Base-by-base conservation (phyloP, 30 jellyfish, hydroid and myxozoan species). In the Rhopilema esculentum region DNA sequence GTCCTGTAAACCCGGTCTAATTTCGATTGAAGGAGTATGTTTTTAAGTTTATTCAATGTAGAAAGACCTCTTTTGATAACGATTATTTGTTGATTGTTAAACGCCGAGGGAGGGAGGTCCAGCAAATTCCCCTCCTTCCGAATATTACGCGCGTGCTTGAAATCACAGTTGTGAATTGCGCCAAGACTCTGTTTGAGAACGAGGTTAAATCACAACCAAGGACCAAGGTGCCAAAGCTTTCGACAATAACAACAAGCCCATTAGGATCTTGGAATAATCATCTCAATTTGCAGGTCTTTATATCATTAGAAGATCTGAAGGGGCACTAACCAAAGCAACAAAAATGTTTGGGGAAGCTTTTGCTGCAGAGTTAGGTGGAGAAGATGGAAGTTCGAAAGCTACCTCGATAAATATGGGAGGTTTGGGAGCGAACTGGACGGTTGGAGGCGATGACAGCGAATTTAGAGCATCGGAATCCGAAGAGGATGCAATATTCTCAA, bases 301-400 rank as follows among this genome's bases (percentile, higher is more conserved):
- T n/a, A n/a, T n/a, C n/a, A n/a, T n/a, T n/a, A n/a, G n/a, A n/a
- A n/a, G n/a, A n/a, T 16, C 77, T 18, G 12, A n/a, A n/a, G n/a
- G n/a, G n/a, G n/a, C n/a, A n/a, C n/a, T n/a, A n/a, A n/a, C n/a
- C n/a, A 25, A 29, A 69, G 80, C 1, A 23, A 48, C 20, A 74
- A 68, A 16, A 40, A 84, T 84, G 93, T 84, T 72, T 53, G 93
- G 93, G 32, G 93, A 84, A 62, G 93, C 93, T 4, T 84, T 84
- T 84, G 93, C 87, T 33, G 93, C 93, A 8, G 93, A 84, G 68
- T 52, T 84, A 24, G 83, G 79, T 0, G 82, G 33, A 28, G 78
- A 61, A 51, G 81, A 65, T 25, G 32, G n/a, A 18, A 52, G 49
- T 18, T 49, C 72, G 1, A 70, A 66, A 57, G 51, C 50, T 28